These are phyloP conservation scores for Steromphala cineraria DNA, from an alignment of 2,888 invertebrate species.

Conservation along the genomic window DNA sequence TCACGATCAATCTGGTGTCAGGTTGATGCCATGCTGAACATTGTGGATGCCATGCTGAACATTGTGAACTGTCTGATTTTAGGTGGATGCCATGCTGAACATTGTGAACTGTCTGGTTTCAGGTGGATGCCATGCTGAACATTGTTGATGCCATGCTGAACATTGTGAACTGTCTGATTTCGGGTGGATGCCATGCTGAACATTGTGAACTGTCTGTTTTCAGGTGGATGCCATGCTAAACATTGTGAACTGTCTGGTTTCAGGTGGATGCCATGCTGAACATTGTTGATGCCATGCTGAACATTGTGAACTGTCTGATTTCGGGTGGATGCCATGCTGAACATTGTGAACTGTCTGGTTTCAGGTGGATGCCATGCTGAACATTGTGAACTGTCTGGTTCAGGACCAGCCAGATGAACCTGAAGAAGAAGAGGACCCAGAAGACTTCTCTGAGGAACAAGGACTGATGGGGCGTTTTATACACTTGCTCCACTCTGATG, in stretches of 20 bases:
- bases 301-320: slow-evolving; percentile 89
- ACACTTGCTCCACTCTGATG: slow-evolving; percentile 76
- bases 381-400: slow-evolving; percentile 89
- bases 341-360: background rate
- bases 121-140: slow-evolving; percentile 83
- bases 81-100: slow-evolving; percentile 84
- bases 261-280: slow-evolving; percentile 85
- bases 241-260: background rate
- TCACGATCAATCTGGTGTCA: slow-evolving; percentile 55
- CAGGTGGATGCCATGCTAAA: slow-evolving; percentile 78
- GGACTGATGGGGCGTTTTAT: slow-evolving; percentile 85
- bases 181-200: slow-evolving; percentile 85
- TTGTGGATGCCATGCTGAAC: slow-evolving; percentile 84
- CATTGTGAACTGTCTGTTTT: slow-evolving; percentile 89
- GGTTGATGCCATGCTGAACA: no score
- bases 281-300: slow-evolving; percentile 80
- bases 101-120: slow-evolving; percentile 88
- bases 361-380: slow-evolving; percentile 85
- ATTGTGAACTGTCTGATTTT: slow-evolving; percentile 90
- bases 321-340: slow-evolving; percentile 79
- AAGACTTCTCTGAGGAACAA: slow-evolving; percentile 97
- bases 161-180: slow-evolving; percentile 66
- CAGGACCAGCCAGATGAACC: slow-evolving; percentile 80
- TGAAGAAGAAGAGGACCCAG: slow-evolving; percentile 83
- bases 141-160: slow-evolving; percentile 30